Evolutionary conservation across 2,888 invertebrate species (phyloP), one percentile per base, ranked within the genome.

Genomic region (Amphipoea oculea): DNA sequence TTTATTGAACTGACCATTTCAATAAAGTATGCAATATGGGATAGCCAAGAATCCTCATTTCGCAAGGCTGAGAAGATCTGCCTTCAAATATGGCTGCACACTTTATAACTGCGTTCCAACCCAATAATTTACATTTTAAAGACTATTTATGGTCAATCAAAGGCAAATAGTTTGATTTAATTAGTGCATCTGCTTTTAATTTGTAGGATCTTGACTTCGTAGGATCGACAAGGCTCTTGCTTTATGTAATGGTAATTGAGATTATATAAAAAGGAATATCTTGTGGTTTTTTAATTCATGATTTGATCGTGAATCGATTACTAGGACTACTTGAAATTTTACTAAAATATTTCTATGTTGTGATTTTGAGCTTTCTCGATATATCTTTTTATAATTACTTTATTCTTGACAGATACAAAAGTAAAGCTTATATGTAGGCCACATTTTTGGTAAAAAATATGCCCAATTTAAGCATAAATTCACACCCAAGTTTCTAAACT

Each of bases 151-250:
- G 76, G 86, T 71, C 73, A 76, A 79, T 87, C 73, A 85, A 83
- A 86, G 83, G 85, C 76, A 76, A 69, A 75, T 72, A 76, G 68
- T 76, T 81, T 77, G 71, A 76, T 76, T 79, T 87, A 81, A 87
- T 83, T 86, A 81, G 81, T 82, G 81, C 79, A 89, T 89, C 90
- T 88, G 84, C 90, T 75, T 87, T 86, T 86, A 81, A 84, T 87
- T 83, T 84, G 70, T 70, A 73, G 73, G 84, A 81, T 88, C 73
- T 86, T 86, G 83, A 88, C 83, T 84, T 72, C 45, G 20, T 29
- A 73, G 57, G 82, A 63, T 23, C 12, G 66, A 71, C 78, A 86
- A 79, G 84, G 89, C 29, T 88, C 12, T 72, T 75, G n/a, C 1
- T 76, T 82, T 78, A 80, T 78, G 70, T 81, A 85, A 70, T 48